A percentile compares a stretch with the other conserved stretches of the same genome.
These are phyloP conservation scores for Anisognathus igniventris DNA, from an alignment of 2,797 vertebrate species.

Conservation along the genomic window DNA sequence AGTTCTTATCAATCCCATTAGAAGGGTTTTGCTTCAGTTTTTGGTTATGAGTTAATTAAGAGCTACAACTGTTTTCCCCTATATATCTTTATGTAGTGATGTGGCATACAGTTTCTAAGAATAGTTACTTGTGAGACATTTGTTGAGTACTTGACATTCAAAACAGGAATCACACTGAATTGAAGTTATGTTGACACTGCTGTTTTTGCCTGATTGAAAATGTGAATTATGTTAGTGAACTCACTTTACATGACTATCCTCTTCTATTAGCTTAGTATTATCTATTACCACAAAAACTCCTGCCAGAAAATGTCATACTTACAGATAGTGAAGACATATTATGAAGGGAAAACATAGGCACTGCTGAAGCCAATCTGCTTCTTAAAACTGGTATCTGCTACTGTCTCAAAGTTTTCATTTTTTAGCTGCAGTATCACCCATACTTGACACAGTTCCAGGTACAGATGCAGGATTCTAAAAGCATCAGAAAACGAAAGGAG, in stretches of 20 bases:
- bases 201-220: conserved; percentile 2
- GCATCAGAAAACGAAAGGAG: not conserved
- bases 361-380: not conserved
- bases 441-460: not conserved
- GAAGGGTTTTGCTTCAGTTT: not conserved
- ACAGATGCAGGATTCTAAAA: not conserved
- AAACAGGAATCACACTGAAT: not conserved
- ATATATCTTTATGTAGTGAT: not conserved
- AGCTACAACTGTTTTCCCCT: not conserved
- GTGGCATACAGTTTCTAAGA: not conserved
- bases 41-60: not conserved
- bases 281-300: not conserved
- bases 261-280: not conserved
- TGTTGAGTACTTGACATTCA: conserved; percentile 6
- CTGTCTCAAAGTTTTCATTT: not conserved
- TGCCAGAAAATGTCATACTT: not conserved
- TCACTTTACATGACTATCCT: not conserved
- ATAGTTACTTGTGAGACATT: not conserved
- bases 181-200: not conserved
- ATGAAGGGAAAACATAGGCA: not conserved
- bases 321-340: not conserved
- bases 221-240: not conserved
- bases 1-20: not conserved
- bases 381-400: not conserved
- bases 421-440: not conserved